These are phyloP conservation scores for Emydocephalus ijimae DNA, from an alignment of 2,113 vertebrate species.

Conservation along the genomic window DNA sequence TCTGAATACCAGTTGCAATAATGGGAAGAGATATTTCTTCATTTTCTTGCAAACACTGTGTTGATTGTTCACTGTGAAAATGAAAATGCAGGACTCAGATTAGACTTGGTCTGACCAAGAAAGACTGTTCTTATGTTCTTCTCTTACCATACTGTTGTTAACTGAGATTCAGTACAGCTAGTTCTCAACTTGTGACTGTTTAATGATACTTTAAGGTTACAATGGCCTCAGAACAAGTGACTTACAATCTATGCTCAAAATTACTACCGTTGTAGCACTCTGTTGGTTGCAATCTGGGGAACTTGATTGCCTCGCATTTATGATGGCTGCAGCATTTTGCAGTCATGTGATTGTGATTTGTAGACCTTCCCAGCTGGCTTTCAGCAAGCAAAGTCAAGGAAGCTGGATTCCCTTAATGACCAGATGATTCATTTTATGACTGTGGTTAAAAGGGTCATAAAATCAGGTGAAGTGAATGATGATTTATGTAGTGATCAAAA, in stretches of 20 bases:
- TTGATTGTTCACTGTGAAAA: not conserved
- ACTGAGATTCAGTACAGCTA: not conserved
- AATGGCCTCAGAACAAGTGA: not conserved
- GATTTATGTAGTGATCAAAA: not conserved
- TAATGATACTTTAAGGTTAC: not conserved
- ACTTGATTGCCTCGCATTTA: not conserved
- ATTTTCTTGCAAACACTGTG: not conserved
- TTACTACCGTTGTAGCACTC: not conserved
- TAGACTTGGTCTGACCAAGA: not conserved
- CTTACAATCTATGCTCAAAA: not conserved
- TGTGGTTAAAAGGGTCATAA: not conserved
- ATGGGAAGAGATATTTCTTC: not conserved
- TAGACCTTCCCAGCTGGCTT: not conserved
- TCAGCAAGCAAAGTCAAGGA: not conserved
- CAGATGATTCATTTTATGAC: not conserved
- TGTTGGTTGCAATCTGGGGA: not conserved
- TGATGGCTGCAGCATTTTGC: not conserved
- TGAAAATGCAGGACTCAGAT: not conserved
- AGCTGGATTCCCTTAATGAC: not conserved
- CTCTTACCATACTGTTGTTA: not conserved
- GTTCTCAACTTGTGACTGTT: not conserved
- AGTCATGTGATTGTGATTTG: not conserved
- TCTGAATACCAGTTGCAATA: not conserved
- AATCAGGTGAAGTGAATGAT: not conserved
- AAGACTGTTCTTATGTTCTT: not conserved